Evolutionary conservation across 2,888 invertebrate species (phyloP).

Genomic region (Eutolmus rufibarbis): DNA sequence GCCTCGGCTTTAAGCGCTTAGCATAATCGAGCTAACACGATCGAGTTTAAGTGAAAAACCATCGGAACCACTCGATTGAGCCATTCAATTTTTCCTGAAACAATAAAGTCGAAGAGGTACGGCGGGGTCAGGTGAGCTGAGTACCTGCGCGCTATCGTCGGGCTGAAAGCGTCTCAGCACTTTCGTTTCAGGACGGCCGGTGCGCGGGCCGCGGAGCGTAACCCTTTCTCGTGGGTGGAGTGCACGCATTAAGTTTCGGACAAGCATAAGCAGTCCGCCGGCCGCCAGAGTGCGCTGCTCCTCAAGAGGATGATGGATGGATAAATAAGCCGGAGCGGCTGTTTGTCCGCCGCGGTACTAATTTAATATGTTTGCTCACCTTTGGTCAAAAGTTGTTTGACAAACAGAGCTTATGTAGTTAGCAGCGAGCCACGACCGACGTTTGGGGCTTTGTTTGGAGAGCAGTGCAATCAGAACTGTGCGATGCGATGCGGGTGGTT

Average conservation of each 20-base stretch:
- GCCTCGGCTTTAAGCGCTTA: background rate
- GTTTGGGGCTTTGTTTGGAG: background rate
- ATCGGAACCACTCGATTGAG: background rate
- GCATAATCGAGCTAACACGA: background rate
- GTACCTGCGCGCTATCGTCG: background rate
- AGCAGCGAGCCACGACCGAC: background rate
- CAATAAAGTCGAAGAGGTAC: constrained; percentile 26
- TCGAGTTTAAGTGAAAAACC: background rate
- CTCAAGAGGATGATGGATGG: background rate
- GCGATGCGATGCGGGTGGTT: constrained; percentile 22
- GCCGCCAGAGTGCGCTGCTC: background rate
- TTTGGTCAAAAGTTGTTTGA: constrained; percentile 46
- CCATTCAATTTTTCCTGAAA: constrained; percentile 26
- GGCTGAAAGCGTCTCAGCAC: background rate
- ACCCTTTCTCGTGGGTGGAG: constrained; percentile 43
- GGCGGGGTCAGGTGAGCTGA: background rate
- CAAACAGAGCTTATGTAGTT: constrained; percentile 33
- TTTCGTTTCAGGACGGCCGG: background rate
- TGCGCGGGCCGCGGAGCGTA: background rate
- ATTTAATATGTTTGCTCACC: constrained; percentile 42
- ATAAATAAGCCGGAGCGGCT: constrained; percentile 25
- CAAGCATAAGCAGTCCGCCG: background rate
- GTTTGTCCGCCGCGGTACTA: constrained; percentile 43
- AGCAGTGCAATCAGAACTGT: background rate
- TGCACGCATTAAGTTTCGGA: background rate